These are phyloP conservation scores for Argyresthia albistria DNA, from an alignment of 2,888 invertebrate species.

Conservation along the genomic window DNA sequence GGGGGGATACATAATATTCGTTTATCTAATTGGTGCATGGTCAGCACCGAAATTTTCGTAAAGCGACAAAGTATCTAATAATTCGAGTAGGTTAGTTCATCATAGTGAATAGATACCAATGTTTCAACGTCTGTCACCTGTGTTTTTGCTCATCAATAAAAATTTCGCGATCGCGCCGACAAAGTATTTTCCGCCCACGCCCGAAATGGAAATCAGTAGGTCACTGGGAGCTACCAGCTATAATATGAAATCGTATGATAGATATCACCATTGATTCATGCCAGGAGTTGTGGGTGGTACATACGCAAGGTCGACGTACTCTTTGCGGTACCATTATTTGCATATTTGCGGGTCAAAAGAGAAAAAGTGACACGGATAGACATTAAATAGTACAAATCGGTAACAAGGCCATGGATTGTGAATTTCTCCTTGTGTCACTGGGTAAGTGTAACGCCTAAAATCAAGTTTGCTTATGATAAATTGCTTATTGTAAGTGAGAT, in stretches of 20 bases:
- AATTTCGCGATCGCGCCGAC: not conserved
- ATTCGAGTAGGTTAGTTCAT: not conserved
- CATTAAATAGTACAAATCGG: constrained; percentile 49
- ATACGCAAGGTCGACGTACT: constrained; percentile 62
- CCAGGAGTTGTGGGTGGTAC: constrained; percentile 40
- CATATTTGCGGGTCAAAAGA: constrained; percentile 51
- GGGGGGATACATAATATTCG: too few species aligned
- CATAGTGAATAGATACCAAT: constrained; percentile 14
- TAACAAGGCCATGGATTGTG: constrained; percentile 58
- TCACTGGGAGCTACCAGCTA: constrained; percentile 50
- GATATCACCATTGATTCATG: constrained; percentile 51
- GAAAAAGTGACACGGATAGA: constrained; percentile 61
- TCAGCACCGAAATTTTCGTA: too few species aligned
- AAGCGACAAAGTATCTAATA: too few species aligned
- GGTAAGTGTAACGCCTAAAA: constrained; percentile 69
- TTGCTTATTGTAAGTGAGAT: constrained; percentile 63
- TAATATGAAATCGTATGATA: constrained; percentile 29
- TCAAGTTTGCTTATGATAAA: constrained; percentile 60
- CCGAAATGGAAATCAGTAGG: constrained; percentile 64
- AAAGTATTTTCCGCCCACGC: constrained; percentile 34
- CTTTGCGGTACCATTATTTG: constrained; percentile 66
- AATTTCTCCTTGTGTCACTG: constrained; percentile 57
- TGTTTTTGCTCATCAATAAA: constrained; percentile 1
- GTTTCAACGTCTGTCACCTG: constrained; percentile 27
- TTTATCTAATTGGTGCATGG: too few species aligned